Evolutionary conservation across 2,797 vertebrate genomes (phyloP).

Genomic region (Falco rusticolus): DNA sequence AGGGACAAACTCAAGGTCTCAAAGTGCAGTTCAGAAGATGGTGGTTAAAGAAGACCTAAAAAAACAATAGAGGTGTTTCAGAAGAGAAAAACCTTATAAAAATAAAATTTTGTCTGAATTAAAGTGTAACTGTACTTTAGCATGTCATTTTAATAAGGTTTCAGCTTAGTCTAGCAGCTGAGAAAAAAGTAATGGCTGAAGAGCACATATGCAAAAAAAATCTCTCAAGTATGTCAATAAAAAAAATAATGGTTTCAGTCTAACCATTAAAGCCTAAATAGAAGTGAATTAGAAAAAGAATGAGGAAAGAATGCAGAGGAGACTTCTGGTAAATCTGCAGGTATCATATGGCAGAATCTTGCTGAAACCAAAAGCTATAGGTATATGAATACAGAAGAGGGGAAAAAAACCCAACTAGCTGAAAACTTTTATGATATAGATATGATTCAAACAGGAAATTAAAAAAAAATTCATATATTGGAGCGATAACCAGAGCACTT

Average conservation of each 20-base stretch:
- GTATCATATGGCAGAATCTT: not conserved
- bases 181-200: not conserved
- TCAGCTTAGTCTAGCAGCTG: not conserved
- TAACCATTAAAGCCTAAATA: not conserved
- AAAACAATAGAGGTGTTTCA: not conserved
- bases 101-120: not conserved
- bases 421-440: not conserved
- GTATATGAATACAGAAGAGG: not conserved
- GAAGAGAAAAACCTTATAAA: not conserved
- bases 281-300: not conserved
- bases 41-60: not conserved
- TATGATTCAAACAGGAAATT: not conserved
- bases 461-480: no score
- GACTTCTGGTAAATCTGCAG: not conserved
- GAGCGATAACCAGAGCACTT: not conserved
- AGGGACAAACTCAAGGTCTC: not conserved
- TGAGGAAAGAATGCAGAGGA: not conserved
- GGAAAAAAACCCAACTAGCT: not conserved
- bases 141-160: not conserved
- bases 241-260: not conserved
- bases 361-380: not conserved
- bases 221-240: not conserved
- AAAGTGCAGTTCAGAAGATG: not conserved
- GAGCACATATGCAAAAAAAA: not conserved
- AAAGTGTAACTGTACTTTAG: not conserved